Evolutionary conservation across 2,888 invertebrate species (phyloP).

Genomic region (Phaedon cochleariae): DNA sequence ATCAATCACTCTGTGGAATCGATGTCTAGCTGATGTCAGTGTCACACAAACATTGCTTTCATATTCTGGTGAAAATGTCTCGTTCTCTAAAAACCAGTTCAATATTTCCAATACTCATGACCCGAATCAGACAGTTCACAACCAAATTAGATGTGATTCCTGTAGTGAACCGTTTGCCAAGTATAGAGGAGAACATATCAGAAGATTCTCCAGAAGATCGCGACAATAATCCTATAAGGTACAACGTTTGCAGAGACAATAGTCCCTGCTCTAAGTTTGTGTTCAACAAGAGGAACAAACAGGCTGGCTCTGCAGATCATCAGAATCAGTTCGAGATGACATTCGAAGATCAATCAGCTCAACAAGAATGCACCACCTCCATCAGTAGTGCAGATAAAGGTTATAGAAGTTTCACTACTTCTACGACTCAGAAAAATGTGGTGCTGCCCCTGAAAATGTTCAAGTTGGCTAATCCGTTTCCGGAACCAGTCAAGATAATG

Average conservation of each 20-base stretch:
- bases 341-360: not conserved
- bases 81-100: constrained; percentile 17
- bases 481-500: constrained; percentile 59
- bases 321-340: not conserved
- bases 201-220: not conserved
- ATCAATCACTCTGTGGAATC: not conserved
- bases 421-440: constrained; percentile 55
- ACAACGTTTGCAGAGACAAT: constrained; percentile 32
- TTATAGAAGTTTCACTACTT: constrained; percentile 50
- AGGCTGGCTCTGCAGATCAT: not conserved
- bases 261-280: constrained; percentile 25
- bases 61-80: constrained; percentile 18
- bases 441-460: constrained; percentile 54
- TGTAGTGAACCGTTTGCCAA: not conserved
- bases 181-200: not conserved
- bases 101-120: not conserved
- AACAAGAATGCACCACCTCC: not conserved
- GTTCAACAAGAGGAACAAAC: constrained; percentile 20
- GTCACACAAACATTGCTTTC: constrained; percentile 16
- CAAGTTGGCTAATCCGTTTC: constrained; percentile 58
- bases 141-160: constrained; percentile 22
- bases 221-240: constrained; percentile 12
- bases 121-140: constrained; percentile 2
- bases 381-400: constrained; percentile 22
- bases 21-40: constrained; percentile 8